Base-by-base conservation (phyloP, 2,888 invertebrate species). In the Agonopterix subpropinquella region DNA sequence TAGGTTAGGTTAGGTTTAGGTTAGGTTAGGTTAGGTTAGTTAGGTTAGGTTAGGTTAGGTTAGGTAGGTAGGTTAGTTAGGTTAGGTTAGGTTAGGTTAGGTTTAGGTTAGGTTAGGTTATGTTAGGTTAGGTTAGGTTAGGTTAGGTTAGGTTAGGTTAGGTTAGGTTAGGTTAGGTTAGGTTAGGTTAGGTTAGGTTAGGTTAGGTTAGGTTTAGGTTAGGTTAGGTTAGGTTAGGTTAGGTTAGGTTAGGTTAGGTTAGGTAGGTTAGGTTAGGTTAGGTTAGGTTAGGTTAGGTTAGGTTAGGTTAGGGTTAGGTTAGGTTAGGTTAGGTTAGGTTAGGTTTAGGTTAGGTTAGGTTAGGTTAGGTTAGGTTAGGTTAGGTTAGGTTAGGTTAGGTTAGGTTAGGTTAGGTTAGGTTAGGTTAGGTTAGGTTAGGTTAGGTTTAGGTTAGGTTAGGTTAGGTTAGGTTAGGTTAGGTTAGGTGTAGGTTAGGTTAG, bases 321-420 rank as follows among this genome's bases (percentile, higher is more conserved):
- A 45, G 49, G 43, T 41, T 51, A 43, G 46, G 44, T 43, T 43
- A 13, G 41, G 48, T 41, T 54, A 48, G 28, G 47, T 41, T 47
- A 41, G 41, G 47, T 41, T n/a, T n/a, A n/a, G n/a, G n/a, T n/a
- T n/a, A n/a, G n/a, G n/a, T n/a, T n/a, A n/a, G n/a, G n/a, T n/a
- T n/a, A n/a, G n/a, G n/a, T n/a, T n/a, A n/a, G n/a, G n/a, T n/a
- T n/a, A n/a, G n/a, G n/a, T n/a, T n/a, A n/a, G n/a, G n/a, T n/a
- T n/a, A n/a, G n/a, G n/a, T n/a, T n/a, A n/a, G n/a, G n/a, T n/a
- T n/a, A n/a, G n/a, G n/a, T 47, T 41, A 47, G 47, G 41, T 47
- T 41, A 50, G 48, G 53, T 53, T 53, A 53, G 53, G 53, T 53
- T 53, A 43, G 47, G 47, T 51, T 54, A 53, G 45, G 48, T 53